Conservation (phyloP, 1,140 invertebrate species). For the Zeugodacus cucurbitae region DNA sequence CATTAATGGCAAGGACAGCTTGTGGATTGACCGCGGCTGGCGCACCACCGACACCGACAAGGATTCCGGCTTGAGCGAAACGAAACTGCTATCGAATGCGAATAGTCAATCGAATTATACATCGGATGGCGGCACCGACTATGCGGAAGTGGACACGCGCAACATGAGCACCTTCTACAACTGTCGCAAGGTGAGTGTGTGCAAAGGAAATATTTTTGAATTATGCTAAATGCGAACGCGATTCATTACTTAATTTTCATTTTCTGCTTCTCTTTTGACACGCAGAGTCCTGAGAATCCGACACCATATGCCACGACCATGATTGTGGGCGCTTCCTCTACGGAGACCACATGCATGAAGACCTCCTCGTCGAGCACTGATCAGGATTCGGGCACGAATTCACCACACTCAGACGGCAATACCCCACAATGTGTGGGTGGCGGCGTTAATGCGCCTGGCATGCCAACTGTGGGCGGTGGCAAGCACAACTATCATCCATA, state of each 20-base stretch:
- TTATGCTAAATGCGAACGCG: neutral
- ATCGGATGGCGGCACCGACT: slow-evolving; percentile 73
- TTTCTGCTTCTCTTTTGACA: slow-evolving; percentile 15
- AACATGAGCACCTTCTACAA: slow-evolving; percentile 85
- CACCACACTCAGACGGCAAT: slow-evolving; percentile 63
- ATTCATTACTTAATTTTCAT: slow-evolving; percentile 25
- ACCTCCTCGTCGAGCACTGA: slow-evolving; percentile 67
- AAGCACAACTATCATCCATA: slow-evolving; percentile 68
- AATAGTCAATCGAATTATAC: slow-evolving; percentile 68
- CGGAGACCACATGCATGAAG: slow-evolving; percentile 67
- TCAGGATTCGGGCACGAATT: slow-evolving; percentile 69
- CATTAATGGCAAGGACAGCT: slow-evolving; percentile 76
- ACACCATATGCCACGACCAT: slow-evolving; percentile 88
- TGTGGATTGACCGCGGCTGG: slow-evolving; percentile 83
- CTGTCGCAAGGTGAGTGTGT: slow-evolving; percentile 61
- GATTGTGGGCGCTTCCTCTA: slow-evolving; percentile 68
- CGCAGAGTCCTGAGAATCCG: slow-evolving; percentile 74
- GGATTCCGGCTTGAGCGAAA: slow-evolving; percentile 70
- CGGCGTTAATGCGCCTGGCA: slow-evolving; percentile 33
- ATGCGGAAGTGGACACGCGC: slow-evolving; percentile 81
- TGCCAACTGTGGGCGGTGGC: slow-evolving; percentile 54
- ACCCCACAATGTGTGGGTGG: slow-evolving; percentile 44
- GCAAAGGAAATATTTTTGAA: neutral
- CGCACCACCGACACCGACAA: slow-evolving; percentile 75
- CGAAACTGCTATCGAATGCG: slow-evolving; percentile 73